phyloP scores from a whole-genome alignment of 35 echinoderm and acorn worm genomes.

The Ophiothrix spiculata region DNA sequence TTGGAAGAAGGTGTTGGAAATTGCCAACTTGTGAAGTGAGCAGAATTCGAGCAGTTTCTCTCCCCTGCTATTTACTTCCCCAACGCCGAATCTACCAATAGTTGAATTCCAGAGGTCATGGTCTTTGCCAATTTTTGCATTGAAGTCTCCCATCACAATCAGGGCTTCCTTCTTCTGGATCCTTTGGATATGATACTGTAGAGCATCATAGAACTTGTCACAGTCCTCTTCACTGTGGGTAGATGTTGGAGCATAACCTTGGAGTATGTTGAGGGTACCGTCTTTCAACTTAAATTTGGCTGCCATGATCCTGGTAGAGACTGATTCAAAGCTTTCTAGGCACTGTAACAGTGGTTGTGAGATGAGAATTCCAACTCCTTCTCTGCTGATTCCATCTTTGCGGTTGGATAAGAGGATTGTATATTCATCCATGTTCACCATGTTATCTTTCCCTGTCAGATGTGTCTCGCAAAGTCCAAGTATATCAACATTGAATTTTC shows the following conservation, averaged over 20 bases:
- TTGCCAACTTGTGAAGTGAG: constrained; percentile 14
- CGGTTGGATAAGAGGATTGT: constrained; percentile 24
- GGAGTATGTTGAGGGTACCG: not conserved
- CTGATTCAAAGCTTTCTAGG: constrained; percentile 3
- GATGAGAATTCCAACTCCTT: constrained; percentile 21
- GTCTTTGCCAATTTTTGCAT: constrained; percentile 7
- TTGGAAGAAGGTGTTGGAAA: constrained; percentile 23
- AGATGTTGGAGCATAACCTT: not conserved
- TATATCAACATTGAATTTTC: not conserved
- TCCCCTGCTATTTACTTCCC: constrained; percentile 1
- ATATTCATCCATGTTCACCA: constrained; percentile 13
- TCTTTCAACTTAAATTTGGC: constrained; percentile 4
- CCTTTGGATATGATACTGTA: not conserved
- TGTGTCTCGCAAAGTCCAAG: constrained; percentile 17
- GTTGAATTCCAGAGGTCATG: not conserved
- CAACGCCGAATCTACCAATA: not conserved
- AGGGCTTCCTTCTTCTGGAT: not conserved
- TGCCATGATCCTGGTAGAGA: not conserved
- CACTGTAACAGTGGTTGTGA: not conserved
- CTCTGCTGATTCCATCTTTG: constrained; percentile 21
- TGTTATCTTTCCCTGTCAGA: not conserved
- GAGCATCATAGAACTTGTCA: not conserved
- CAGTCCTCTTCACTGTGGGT: not conserved
- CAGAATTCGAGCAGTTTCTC: constrained; percentile 39
- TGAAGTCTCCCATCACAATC: not conserved